A percentile compares a stretch with the other conserved stretches of the same genome.
Evolutionary conservation across 1,140 invertebrate genomes (phyloP).

Genomic region (Drosophila albomicans): DNA sequence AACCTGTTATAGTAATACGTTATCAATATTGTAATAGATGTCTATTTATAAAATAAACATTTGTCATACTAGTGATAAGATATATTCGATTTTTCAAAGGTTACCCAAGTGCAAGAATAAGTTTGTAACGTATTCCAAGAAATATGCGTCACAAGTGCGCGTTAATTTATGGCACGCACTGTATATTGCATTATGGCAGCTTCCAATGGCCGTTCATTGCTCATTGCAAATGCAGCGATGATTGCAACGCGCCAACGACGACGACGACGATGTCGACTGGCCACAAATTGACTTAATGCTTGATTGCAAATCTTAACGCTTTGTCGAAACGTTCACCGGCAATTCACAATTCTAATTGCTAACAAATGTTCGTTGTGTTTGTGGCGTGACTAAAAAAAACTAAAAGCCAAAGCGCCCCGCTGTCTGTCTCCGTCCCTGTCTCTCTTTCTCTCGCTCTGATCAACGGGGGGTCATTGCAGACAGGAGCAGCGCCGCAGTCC

Average conservation of each 20-base stretch:
- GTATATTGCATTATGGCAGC: constrained; percentile 24
- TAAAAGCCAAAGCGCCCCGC: constrained; percentile 18
- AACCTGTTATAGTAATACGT: constrained; percentile 20
- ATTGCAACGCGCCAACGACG: constrained; percentile 54
- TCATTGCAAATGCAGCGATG: constrained; percentile 35
- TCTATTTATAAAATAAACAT: constrained; percentile 8
- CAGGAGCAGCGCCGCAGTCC: constrained; percentile 23
- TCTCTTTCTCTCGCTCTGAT: constrained; percentile 1
- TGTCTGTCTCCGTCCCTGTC: background rate
- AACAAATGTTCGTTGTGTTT: constrained; percentile 61
- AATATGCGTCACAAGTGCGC: background rate
- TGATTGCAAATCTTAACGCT: constrained; percentile 77
- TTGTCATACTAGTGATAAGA: constrained; percentile 32
- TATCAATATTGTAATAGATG: constrained; percentile 20
- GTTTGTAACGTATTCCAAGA: constrained; percentile 1
- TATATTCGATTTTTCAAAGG: constrained; percentile 1
- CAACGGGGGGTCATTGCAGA: background rate
- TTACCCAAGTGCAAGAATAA: constrained; percentile 3
- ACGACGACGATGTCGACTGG: constrained; percentile 29
- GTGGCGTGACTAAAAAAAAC: constrained; percentile 51
- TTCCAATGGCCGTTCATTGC: constrained; percentile 25
- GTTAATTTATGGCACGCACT: constrained; percentile 27
- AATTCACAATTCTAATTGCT: constrained; percentile 69
- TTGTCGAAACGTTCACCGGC: constrained; percentile 73
- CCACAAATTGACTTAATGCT: constrained; percentile 77